These are phyloP conservation scores for Tragelaphus buxtoni DNA, from an alignment of 2,113 vertebrate species.

Conservation along the genomic window DNA sequence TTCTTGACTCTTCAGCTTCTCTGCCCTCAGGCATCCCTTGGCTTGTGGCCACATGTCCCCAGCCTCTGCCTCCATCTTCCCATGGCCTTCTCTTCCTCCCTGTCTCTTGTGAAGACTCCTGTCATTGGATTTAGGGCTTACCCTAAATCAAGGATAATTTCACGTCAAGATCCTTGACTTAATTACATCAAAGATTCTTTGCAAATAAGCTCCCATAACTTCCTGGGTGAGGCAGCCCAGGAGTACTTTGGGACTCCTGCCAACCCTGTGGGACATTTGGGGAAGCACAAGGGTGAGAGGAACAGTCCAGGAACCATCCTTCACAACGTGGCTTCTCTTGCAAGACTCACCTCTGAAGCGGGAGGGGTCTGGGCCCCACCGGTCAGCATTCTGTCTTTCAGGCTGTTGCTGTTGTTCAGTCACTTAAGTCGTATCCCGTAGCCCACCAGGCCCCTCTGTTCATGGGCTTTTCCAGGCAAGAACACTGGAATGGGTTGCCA, in stretches of 20 bases:
- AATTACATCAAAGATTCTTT: background rate
- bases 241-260: background rate
- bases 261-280: accelerated
- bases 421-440: background rate
- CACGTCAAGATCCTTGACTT: background rate
- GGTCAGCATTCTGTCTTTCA: background rate
- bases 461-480: background rate
- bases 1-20: background rate
- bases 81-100: background rate
- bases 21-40: background rate
- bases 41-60: background rate
- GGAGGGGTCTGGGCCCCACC: background rate
- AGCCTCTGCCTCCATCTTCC: background rate
- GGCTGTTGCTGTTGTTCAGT: background rate
- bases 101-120: background rate
- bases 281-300: background rate
- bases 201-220: background rate
- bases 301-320: background rate
- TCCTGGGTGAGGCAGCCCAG: background rate
- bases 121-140: background rate
- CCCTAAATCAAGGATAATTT: background rate
- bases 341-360: background rate
- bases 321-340: background rate
- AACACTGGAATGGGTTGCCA: background rate
- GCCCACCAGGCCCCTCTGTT: background rate